Conservation (phyloP, 2,888 invertebrate genomes). For the Rhaphigaster nebulosa region DNA sequence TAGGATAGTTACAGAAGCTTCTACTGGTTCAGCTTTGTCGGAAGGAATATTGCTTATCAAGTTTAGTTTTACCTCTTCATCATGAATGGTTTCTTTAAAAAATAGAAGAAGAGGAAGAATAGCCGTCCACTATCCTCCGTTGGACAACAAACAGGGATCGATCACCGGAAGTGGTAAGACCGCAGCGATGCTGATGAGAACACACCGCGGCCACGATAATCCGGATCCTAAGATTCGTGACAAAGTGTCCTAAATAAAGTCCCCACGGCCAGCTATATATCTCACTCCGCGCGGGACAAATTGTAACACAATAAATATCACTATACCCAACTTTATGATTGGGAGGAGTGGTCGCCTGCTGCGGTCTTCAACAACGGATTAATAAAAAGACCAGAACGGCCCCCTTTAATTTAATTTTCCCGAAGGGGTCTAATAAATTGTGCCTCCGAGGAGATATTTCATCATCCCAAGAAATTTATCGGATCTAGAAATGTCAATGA, state of each 20-base stretch:
- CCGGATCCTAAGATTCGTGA: background rate
- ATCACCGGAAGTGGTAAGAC: background rate
- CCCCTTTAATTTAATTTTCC: background rate
- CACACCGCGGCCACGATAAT: background rate
- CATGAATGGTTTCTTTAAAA: no score
- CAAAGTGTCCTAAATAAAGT: background rate
- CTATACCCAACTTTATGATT: background rate
- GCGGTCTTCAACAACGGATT: background rate
- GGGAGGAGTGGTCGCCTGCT: background rate
- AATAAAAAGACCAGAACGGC: background rate
- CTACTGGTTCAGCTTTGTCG: no score
- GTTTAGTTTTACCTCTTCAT: no score
- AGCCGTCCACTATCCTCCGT: background rate
- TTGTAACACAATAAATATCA: constrained; percentile 26
- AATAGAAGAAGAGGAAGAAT: background rate
- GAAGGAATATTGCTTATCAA: no score
- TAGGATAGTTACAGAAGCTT: no score
- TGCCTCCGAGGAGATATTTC: background rate
- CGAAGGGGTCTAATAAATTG: background rate
- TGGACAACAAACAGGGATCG: background rate
- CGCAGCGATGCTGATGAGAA: background rate
- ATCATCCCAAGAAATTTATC: background rate
- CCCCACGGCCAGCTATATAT: background rate
- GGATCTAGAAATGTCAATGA: background rate
- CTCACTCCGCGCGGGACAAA: background rate